Conservation (phyloP, 2,797 vertebrate species). For the Gymnodraco acuticeps region DNA sequence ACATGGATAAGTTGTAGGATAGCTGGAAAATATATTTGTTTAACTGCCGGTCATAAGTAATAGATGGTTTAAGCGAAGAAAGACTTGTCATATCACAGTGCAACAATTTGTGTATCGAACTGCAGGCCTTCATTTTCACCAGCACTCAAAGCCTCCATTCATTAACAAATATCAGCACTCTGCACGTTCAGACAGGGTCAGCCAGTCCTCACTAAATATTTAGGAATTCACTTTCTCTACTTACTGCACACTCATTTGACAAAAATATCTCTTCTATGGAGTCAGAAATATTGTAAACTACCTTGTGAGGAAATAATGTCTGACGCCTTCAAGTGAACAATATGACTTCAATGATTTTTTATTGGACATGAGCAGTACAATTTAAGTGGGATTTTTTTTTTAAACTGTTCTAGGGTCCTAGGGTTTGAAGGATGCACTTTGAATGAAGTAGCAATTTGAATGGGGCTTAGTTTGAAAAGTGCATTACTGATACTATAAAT, state of each 20-base stretch:
- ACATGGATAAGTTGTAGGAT: not conserved
- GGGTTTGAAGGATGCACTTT: too few species aligned
- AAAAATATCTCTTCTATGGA: not conserved
- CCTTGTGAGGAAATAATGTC: not conserved
- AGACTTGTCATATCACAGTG: not conserved
- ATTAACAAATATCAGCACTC: not conserved
- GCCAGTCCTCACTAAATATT: not conserved
- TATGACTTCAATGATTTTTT: not conserved
- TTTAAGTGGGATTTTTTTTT: not conserved
- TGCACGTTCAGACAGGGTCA: conserved; percentile 16
- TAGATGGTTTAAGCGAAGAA: not conserved
- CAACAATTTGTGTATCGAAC: not conserved
- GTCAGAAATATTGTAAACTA: not conserved
- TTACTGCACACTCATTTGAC: not conserved
- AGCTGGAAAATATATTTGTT: conserved; percentile 6
- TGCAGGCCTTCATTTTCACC: not conserved
- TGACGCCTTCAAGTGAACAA: not conserved
- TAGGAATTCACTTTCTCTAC: conserved; percentile 9
- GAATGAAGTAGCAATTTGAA: too few species aligned
- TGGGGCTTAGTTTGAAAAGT: not conserved
- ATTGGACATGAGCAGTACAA: not conserved
- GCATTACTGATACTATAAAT: not conserved
- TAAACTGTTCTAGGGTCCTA: too few species aligned
- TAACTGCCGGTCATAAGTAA: not conserved
- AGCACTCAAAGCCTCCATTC: conserved; percentile 26